Percentiles rank a stretch among this genome's conserved stretches.
Evolutionary conservation across 2,797 vertebrate species (phyloP).

Genomic region (Lithobates pipiens): DNA sequence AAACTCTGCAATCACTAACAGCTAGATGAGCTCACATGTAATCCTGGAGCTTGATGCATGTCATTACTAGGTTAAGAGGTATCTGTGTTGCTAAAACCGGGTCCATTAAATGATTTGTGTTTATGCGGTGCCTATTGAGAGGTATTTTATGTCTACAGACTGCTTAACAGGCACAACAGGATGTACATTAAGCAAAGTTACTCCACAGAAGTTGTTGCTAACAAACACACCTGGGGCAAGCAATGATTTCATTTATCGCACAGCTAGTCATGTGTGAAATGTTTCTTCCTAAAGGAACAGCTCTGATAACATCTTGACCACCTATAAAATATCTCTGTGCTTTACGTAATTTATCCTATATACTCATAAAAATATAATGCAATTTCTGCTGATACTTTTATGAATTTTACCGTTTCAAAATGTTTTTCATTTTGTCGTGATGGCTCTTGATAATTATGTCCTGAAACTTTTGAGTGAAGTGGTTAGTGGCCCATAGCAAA

Average conservation of each 20-base stretch:
- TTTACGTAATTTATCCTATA: neutral
- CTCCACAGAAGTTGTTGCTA: conserved; percentile 48
- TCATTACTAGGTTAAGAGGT: conserved; percentile 20
- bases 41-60: conserved; percentile 13
- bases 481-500: conserved; percentile 33
- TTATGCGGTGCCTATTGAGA: conserved; percentile 59
- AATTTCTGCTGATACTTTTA: neutral
- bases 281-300: conserved; percentile 46
- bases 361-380: conserved; percentile 12
- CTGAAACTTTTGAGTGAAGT: conserved; percentile 44
- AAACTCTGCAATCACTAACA: neutral
- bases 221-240: conserved; percentile 49
- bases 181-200: conserved; percentile 60
- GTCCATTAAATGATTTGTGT: conserved; percentile 51
- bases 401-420: neutral
- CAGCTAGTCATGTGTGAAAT: conserved; percentile 57
- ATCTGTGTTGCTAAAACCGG: conserved; percentile 17
- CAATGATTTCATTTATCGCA: conserved; percentile 60
- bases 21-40: neutral
- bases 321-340: conserved; percentile 25
- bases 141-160: conserved; percentile 32
- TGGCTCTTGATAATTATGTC: neutral
- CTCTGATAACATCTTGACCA: conserved; percentile 58
- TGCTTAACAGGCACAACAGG: conserved; percentile 53
- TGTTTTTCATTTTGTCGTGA: neutral